Conservation (phyloP, 2,113 vertebrate species). For the Mesitornis unicolor region DNA sequence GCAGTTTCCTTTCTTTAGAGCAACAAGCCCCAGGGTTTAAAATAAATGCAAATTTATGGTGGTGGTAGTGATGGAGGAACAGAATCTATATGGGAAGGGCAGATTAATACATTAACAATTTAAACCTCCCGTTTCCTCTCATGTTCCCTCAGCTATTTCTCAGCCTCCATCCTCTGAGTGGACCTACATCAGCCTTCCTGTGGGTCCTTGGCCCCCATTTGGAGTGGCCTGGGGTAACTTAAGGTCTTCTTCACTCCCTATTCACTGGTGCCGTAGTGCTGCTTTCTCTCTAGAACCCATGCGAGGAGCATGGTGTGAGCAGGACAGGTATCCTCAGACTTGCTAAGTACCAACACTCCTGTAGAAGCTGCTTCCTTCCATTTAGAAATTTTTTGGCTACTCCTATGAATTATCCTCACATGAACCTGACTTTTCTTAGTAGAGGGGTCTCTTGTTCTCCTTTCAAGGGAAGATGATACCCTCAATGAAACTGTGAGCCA, state of each 20-base stretch:
- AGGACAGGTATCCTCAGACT: not conserved
- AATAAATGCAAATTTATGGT: not conserved
- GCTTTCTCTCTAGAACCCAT: not conserved
- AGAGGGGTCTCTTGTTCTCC: not conserved
- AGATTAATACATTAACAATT: slow-evolving; percentile 19
- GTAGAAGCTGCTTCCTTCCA: not conserved
- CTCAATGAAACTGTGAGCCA: not conserved
- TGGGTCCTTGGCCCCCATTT: accelerated
- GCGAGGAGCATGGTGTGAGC: not conserved
- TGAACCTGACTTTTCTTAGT: not conserved
- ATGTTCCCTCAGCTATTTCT: not conserved
- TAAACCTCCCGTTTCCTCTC: not conserved
- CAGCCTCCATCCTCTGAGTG: not conserved
- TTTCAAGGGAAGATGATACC: not conserved
- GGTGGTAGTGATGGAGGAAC: not conserved
- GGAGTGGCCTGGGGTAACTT: not conserved
- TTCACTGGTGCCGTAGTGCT: not conserved
- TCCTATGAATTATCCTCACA: not conserved
- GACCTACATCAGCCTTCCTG: not conserved
- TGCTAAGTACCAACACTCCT: not conserved
- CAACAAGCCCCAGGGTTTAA: not conserved
- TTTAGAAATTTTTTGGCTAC: not conserved
- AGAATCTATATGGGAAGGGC: not conserved
- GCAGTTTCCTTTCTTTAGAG: not conserved
- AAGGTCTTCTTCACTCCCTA: not conserved